A percentile compares a stretch with the other conserved stretches of the same genome.
Evolutionary conservation across 2,113 vertebrate genomes (phyloP).

Genomic region (Catharus minimus): DNA sequence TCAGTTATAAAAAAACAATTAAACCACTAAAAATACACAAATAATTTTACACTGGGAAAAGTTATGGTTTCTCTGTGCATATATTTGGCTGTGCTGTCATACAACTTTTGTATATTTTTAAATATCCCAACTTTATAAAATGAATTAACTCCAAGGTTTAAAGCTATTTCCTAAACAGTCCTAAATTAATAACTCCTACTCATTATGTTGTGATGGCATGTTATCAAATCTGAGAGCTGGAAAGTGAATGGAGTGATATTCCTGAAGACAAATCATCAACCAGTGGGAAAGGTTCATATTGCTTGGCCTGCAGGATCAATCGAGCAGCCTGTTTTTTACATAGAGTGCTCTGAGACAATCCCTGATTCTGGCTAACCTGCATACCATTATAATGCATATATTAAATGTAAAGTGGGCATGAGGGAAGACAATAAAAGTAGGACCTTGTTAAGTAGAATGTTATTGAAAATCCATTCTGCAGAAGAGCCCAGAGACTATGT

Average conservation of each 20-base stretch:
- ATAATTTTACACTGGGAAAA: not conserved
- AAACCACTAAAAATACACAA: not conserved
- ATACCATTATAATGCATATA: not conserved
- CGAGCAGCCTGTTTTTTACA: not conserved
- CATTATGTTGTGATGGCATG: not conserved
- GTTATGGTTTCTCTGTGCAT: not conserved
- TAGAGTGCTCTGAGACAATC: not conserved
- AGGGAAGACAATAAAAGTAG: not conserved
- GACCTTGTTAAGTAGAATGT: not conserved
- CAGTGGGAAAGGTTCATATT: not conserved
- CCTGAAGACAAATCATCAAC: not conserved
- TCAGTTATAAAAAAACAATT: not conserved
- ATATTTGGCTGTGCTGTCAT: not conserved
- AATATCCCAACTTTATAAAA: not conserved
- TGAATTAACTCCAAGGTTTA: not conserved
- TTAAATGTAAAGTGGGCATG: not conserved
- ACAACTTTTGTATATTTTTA: not conserved
- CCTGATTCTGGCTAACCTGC: not conserved
- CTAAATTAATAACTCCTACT: not conserved
- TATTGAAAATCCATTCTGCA: not conserved
- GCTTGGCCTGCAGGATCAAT: not conserved
- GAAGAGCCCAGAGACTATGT: not conserved
- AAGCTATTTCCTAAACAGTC: not conserved
- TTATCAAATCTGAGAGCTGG: not conserved
- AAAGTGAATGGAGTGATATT: not conserved